Base-by-base conservation (phyloP, 1,140 invertebrate species). In the Tetragonula clypearis region DNA sequence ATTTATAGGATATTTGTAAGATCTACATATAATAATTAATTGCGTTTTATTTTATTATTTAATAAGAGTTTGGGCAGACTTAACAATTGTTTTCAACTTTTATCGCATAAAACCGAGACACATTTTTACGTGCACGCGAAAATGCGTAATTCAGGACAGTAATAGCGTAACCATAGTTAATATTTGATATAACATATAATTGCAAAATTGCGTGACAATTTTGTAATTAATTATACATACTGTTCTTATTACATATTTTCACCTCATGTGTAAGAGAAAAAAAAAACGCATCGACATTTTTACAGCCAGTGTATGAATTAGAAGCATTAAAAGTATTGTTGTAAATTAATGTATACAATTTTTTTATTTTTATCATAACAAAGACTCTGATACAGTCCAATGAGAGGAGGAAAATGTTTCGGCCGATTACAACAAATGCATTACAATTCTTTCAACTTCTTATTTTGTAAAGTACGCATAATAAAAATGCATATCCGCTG, bases 251-350 rank as follows among this genome's bases (percentile, higher is more conserved):
- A 69, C 58, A 35, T 62, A 69, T 79, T 35, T 60, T 19, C n/a
- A 58, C 11, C n/a, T 71, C 66, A 71, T 60, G 56, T 71, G 76
- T 72, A 69, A 65, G 73, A 79, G 72, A 68, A 58, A 72, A 68
- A 69, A 62, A 35, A 35, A 35, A 35, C 35, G 62, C 68, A 84
- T 72, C 82, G 77, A 72, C 77, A 72, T 84, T 84, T 84, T 79
- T 72, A 79, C 77, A 79, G 68, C 68, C 82, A 79, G 77, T 84
- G 82, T 84, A 84, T 79, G 68, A 72, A 84, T 79, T 79, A 79
- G 68, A 84, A 72, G 17, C 21, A 84, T 84, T 84, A 84, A 84
- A 84, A 79, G 15, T 26, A 78, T 79, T 79, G 82, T 84, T 79
- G 65, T 79, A 79, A 79, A 71, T 79, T 79, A 41, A 84, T 35